Evolutionary conservation across 2,113 vertebrate genomes (phyloP), one percentile per base, ranked within the genome.

Genomic region (Lonchura striata): DNA sequence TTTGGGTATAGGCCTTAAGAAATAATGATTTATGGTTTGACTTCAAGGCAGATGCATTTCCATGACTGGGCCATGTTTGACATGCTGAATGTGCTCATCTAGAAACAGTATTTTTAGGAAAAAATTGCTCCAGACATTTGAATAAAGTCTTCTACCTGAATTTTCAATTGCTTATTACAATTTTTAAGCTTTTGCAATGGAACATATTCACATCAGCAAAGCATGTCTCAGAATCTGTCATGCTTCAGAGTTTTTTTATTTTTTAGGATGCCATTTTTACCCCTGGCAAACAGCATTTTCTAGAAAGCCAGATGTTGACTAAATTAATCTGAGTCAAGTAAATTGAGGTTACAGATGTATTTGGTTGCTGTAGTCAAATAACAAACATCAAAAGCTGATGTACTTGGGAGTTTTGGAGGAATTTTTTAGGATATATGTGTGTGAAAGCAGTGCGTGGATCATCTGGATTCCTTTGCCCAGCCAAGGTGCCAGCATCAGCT

Each of bases 41-140:
- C 53, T 87, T 87, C 35, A 86, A 91, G 23, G 16, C 53, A 92
- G 59, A 90, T 53, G 2, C 20, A 50, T 90, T 94, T 94, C 49
- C 61, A 42, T 75, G 92, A 92, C 81, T 80, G 93, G 61, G 42
- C 41, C 85, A 27, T 33, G 50, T 74, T 49, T 82, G 70, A 77
- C 70, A 80, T 39, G 23, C 22, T 68, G 49, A 92, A 92, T 69
- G 18, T 49, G 15, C 21, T 90, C 44, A 82, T 91, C 78, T 76
- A 91, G 78, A 85, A 89, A n/a, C 37, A 66, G 3, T 27, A 79
- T 82, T 92, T 94, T 95, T 72, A 72, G 84, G 74, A 85, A 79
- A 86, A 91, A 89, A 42, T 12, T 72, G 37, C 90, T 92, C 41
- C 70, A 94, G 53, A 54, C 35, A 50, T 85, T 82, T 87, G 63